Percentiles rank a stretch among this genome's conserved stretches.
Conservation (phyloP, 1,140 invertebrate species). For the Cotesia glomerata region DNA sequence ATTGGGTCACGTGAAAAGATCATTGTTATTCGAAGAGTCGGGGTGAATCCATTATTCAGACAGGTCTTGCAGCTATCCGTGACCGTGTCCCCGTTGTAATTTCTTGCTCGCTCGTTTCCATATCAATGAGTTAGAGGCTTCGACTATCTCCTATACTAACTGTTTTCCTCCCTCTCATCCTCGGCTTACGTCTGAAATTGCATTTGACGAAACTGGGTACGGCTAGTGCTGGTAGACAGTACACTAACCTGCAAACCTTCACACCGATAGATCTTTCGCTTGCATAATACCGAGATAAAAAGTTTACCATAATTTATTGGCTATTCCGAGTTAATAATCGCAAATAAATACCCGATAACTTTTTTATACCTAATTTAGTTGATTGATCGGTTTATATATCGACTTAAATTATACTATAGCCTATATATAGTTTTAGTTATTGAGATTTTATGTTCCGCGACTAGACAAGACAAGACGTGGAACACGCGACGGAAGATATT, state of each 20-base stretch:
- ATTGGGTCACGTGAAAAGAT: constrained; percentile 49
- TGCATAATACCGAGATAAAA: background rate
- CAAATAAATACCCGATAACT: background rate
- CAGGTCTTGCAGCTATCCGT: constrained; percentile 48
- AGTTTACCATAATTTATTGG: background rate
- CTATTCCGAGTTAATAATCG: background rate
- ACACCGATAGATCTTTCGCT: too few relatives aligned
- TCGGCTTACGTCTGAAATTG: constrained; percentile 20
- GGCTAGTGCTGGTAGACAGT: background rate
- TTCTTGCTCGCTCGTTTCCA: constrained; percentile 55
- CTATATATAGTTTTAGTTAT: too few relatives aligned
- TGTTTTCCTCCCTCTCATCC: background rate
- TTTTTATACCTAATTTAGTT: background rate
- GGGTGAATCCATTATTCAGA: constrained; percentile 55
- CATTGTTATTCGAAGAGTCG: constrained; percentile 55
- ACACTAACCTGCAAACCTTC: background rate
- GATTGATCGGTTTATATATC: background rate
- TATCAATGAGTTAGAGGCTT: constrained; percentile 46
- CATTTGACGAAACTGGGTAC: constrained; percentile 21
- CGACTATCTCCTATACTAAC: background rate
- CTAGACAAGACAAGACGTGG: too few relatives aligned
- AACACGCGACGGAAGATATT: too few relatives aligned
- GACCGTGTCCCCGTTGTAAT: constrained; percentile 52
- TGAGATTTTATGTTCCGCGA: too few relatives aligned
- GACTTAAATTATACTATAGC: too few relatives aligned